phyloP scores from a whole-genome alignment of 2,888 invertebrate species.

The Cephalotes varians region DNA sequence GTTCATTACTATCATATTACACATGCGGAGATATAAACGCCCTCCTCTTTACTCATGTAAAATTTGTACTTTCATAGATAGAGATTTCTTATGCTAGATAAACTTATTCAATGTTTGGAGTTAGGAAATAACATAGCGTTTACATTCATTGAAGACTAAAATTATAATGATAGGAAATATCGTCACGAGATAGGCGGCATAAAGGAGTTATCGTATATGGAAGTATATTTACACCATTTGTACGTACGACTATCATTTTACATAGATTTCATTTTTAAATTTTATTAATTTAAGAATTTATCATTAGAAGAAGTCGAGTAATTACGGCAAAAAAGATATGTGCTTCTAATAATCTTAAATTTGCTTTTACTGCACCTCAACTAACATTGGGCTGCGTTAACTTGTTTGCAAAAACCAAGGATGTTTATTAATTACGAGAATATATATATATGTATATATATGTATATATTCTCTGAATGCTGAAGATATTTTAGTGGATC shows the following conservation, averaged over 20 bases:
- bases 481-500: background rate
- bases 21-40: slow-evolving; percentile 42
- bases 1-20: slow-evolving; percentile 51
- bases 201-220: slow-evolving; percentile 3
- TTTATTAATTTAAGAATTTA: background rate
- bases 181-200: background rate
- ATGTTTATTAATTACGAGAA: background rate
- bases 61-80: slow-evolving; percentile 81
- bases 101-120: slow-evolving; percentile 72
- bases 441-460: no score
- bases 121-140: slow-evolving; percentile 67
- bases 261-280: background rate
- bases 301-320: background rate
- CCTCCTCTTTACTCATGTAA: slow-evolving; percentile 47
- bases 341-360: slow-evolving; percentile 1
- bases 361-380: background rate
- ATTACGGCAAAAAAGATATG: background rate
- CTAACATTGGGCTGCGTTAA: background rate
- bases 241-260: background rate
- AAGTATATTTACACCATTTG: background rate
- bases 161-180: background rate
- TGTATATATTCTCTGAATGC: background rate
- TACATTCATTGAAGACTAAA: slow-evolving; percentile 51
- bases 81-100: slow-evolving; percentile 70
- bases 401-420: background rate